Evolutionary conservation across 2,113 vertebrate species (phyloP).

Genomic region (Prunella fulvescens): DNA sequence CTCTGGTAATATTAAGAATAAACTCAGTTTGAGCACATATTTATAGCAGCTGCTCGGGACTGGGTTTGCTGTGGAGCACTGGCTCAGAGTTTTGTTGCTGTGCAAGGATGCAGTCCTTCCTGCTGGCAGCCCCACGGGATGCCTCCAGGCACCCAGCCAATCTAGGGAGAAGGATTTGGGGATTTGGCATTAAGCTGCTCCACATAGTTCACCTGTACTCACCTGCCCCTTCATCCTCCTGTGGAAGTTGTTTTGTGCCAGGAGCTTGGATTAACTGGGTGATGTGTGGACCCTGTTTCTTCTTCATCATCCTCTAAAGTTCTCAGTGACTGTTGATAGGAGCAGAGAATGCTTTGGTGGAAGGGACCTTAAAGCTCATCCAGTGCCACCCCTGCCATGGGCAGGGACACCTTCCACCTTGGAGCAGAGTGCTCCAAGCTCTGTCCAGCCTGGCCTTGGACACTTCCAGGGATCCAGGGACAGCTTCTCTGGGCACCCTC

Average conservation of each 20-base stretch:
- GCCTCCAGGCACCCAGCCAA: background rate
- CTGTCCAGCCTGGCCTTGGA: background rate
- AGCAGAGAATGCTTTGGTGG: background rate
- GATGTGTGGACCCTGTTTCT: background rate
- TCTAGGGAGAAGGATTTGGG: background rate
- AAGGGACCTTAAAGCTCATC: background rate
- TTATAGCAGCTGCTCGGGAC: background rate
- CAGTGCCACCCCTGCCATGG: fast-evolving
- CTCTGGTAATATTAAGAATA: background rate
- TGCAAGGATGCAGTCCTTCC: background rate
- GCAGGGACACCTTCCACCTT: background rate
- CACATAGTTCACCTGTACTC: background rate
- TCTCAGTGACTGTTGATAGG: background rate
- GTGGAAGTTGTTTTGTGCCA: background rate
- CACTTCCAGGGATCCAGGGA: background rate
- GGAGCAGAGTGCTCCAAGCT: background rate
- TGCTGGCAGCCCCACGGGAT: background rate
- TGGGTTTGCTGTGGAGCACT: background rate
- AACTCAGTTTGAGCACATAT: background rate
- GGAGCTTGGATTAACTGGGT: background rate
- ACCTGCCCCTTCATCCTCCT: background rate
- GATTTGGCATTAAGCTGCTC: background rate
- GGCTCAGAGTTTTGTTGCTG: background rate
- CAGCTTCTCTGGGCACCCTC: background rate
- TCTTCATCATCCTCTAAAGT: background rate